Conservation (phyloP, 2,113 vertebrate species). For the Lipotes vexillifer region DNA sequence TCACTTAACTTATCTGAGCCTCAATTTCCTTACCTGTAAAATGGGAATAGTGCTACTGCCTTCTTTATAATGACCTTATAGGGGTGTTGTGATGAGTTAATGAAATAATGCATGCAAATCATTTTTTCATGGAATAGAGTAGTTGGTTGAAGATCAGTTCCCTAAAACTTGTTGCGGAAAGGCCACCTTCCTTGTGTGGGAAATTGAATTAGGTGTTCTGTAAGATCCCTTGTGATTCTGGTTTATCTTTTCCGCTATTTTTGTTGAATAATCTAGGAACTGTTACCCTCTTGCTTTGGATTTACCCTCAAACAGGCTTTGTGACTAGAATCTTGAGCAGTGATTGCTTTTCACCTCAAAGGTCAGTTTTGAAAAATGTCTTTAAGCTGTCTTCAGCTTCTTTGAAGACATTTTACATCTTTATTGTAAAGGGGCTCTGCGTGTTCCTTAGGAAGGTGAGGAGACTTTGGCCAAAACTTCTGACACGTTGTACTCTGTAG, state of each 20-base stretch:
- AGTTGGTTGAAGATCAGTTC: neutral
- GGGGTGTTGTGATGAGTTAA: neutral
- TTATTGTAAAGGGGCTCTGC: neutral
- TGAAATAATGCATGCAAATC: neutral
- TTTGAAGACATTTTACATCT: conserved; percentile 21
- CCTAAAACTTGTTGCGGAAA: neutral
- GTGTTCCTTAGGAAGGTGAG: neutral
- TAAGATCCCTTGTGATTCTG: neutral
- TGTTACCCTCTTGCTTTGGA: neutral
- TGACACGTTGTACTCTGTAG: neutral
- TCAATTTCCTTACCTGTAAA: neutral
- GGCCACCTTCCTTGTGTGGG: neutral
- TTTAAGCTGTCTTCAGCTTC: neutral
- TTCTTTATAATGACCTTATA: neutral
- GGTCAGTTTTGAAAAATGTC: neutral
- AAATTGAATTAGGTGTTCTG: neutral
- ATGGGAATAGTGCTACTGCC: neutral
- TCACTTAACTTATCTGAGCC: neutral
- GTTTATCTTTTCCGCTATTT: neutral
- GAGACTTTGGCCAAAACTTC: neutral
- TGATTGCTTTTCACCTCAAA: neutral
- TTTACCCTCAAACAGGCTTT: conserved; percentile 3
- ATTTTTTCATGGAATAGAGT: neutral
- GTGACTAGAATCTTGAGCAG: neutral
- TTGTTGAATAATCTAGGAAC: conserved; percentile 20